A percentile compares a stretch with the other conserved stretches of the same genome.
phyloP scores from a whole-genome alignment of 2,113 vertebrate genomes.

The Sterrhoptilus dennistouni region DNA sequence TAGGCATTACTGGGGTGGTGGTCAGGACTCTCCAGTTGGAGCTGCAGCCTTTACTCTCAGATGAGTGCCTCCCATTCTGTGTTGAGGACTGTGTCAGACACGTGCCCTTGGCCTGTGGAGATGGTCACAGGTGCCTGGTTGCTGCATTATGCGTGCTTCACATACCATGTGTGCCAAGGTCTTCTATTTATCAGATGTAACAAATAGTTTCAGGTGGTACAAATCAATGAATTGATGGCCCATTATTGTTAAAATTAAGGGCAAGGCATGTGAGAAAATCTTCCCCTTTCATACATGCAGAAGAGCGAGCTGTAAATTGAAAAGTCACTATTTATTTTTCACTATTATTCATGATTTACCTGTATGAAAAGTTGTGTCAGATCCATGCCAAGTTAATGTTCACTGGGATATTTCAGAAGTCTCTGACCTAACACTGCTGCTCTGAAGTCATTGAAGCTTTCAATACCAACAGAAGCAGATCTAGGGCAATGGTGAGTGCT shows the following conservation, averaged over 20 bases:
- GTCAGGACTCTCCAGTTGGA: neutral
- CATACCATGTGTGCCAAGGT: fast-evolving
- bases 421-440: neutral
- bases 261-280: neutral
- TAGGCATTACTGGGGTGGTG: neutral
- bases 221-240: neutral
- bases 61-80: neutral
- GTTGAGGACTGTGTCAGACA: neutral
- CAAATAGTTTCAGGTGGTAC: neutral
- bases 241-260: neutral
- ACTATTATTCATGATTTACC: neutral
- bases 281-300: neutral
- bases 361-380: neutral
- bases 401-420: neutral
- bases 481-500: neutral
- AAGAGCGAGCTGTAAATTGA: neutral
- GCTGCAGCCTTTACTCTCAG: neutral
- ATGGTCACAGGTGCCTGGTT: neutral
- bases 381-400: neutral
- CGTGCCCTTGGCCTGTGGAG: neutral
- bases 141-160: neutral
- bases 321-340: neutral
- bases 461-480: neutral
- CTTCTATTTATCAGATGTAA: neutral
- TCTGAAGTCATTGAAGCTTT: neutral